Base-by-base conservation (phyloP, 2,113 vertebrate species). In the Heliornis fulica region DNA sequence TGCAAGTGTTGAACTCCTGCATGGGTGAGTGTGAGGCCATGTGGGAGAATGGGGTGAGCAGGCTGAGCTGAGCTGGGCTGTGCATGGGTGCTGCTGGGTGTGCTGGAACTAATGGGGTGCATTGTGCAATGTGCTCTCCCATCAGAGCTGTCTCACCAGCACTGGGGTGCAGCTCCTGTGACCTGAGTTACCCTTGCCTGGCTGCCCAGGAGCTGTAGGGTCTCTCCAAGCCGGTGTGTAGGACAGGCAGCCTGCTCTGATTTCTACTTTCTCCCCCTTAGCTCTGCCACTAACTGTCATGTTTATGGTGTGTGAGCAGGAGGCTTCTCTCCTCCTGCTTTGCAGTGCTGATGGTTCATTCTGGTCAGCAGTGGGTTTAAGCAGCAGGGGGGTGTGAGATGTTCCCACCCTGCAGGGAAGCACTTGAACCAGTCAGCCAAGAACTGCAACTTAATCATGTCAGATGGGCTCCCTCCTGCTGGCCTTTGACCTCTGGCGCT, bases 141-240 rank as follows among this genome's bases (percentile, higher is more conserved):
- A 12, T 9, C 31, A 69, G 54, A 19, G 36, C 46, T 80, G 72
- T 59, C 15, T 8, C 9, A 13, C n/a, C 36, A 85, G 36, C 69
- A 7, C 61, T 17, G 21, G 54, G 45, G 23, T 6, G 5, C 34
- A 23, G 20, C 48, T 66, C 18, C 26, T 16, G 63, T 1, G 3
- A 41, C 46, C 41, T 1, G 1, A 10, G 2, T 2, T 81, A 65
- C 29, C 46, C 69, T 0, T 1, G 5, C 46, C 50, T 41, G 9
- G 32, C 57, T 71, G 56, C 48, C 38, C 31, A 7, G 61, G 66
- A 76, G 29, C 56, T 10, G 51, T 32, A 13, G 36, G n/a, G 14
- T 50, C 25, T 77, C 88, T 59, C 69, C 57, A 21, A 68, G 21
- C 18, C 26, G 5, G 1, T 13, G 22, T 20, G 66, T 40, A 50